Evolutionary conservation across 2,888 invertebrate genomes (phyloP).

Genomic region (Lycophotia porphyrea): DNA sequence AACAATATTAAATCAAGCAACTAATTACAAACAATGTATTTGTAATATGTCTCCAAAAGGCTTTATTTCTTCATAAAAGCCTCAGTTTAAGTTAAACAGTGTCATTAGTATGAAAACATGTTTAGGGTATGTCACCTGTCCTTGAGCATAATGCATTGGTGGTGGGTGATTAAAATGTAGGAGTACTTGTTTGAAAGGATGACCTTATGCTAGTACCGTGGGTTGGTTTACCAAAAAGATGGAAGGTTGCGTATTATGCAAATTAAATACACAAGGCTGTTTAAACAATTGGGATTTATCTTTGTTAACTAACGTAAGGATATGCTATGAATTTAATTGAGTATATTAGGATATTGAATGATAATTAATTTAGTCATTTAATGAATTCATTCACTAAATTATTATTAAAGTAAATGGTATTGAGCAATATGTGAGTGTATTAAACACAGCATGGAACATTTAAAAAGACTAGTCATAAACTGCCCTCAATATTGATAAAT

Average conservation of each 20-base stretch:
- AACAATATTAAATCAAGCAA: too few species aligned
- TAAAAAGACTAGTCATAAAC: not conserved
- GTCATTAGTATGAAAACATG: constrained; percentile 36
- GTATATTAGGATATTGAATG: not conserved
- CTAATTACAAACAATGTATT: too few species aligned
- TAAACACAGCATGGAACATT: not conserved
- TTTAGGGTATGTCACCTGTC: constrained; percentile 46
- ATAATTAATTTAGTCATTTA: not conserved
- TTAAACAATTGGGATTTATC: not conserved
- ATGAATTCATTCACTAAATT: not conserved
- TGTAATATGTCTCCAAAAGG: not conserved
- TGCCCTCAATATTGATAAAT: not conserved
- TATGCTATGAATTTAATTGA: not conserved
- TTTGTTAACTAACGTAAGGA: not conserved
- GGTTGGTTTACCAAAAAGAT: constrained; percentile 47
- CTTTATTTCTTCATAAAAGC: not conserved
- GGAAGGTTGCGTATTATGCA: constrained; percentile 36
- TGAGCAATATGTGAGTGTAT: not conserved
- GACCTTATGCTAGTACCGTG: constrained; percentile 54
- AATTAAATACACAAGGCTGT: constrained; percentile 9
- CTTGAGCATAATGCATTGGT: constrained; percentile 67
- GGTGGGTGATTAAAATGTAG: constrained; percentile 69
- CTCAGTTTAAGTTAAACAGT: constrained; percentile 26
- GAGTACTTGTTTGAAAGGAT: constrained; percentile 70
- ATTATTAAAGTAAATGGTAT: not conserved